These are phyloP conservation scores for Parauchenoglanis ngamensis DNA, from an alignment of 2,797 vertebrate species.

Conservation along the genomic window DNA sequence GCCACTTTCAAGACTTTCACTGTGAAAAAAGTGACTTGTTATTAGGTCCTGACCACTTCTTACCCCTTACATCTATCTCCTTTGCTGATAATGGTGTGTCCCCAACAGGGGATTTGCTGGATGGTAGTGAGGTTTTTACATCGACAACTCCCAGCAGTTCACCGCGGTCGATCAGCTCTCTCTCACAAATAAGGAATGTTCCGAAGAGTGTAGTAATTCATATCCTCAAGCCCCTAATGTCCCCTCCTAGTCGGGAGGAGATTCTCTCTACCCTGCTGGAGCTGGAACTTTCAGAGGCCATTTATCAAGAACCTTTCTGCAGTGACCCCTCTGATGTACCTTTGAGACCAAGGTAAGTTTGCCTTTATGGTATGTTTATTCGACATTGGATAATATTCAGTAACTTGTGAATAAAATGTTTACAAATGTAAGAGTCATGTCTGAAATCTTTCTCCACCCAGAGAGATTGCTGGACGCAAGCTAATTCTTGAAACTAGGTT, in stretches of 20 bases:
- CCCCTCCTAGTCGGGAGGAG: conserved; percentile 94
- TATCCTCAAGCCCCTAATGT: conserved; percentile 97
- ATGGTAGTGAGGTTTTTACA: conserved; percentile 76
- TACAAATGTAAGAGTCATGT: background rate
- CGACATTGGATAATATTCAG: no score
- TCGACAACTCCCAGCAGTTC: conserved; percentile 94
- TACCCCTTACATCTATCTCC: conserved; percentile 82
- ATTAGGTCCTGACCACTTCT: conserved; percentile 75
- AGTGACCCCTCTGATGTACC: conserved; percentile 94
- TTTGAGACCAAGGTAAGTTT: conserved; percentile 87
- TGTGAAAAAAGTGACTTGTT: conserved; percentile 80
- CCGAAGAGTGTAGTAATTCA: conserved; percentile 81
- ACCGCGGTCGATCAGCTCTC: conserved; percentile 88
- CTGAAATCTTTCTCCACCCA: conserved; percentile 54
- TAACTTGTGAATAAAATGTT: background rate
- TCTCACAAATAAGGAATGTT: conserved; percentile 85
- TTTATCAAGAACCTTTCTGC: conserved; percentile 95
- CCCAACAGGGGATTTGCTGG: conserved; percentile 82
- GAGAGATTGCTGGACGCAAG: conserved; percentile 91
- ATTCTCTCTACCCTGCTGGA: conserved; percentile 89
- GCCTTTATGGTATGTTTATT: background rate
- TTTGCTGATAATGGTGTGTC: conserved; percentile 84
- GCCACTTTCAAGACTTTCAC: conserved; percentile 89
- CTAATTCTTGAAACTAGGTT: conserved; percentile 87
- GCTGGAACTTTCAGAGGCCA: conserved; percentile 90